phyloP scores from a whole-genome alignment of 2,888 invertebrate species.

The Marronus borbonicus region DNA sequence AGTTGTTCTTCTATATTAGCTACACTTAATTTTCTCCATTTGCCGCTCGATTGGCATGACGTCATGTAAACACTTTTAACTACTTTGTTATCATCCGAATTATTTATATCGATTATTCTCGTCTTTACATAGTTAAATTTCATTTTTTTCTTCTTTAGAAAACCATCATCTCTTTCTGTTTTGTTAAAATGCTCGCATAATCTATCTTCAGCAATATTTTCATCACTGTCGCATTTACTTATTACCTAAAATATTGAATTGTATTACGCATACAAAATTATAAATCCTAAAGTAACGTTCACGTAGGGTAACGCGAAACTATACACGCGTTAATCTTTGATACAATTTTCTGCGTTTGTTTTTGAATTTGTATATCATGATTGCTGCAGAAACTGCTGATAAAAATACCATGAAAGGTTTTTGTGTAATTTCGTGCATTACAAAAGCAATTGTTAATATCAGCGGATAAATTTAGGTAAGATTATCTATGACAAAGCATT shows the following conservation, averaged over 20 bases:
- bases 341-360: too few species aligned
- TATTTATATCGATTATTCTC: constrained; percentile 42
- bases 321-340: too few species aligned
- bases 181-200: constrained; percentile 36
- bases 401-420: too few species aligned
- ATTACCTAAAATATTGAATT: constrained; percentile 18
- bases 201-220: constrained; percentile 45
- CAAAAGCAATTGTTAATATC: too few species aligned
- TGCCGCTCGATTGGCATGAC: constrained; percentile 48
- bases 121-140: constrained; percentile 49
- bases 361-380: too few species aligned
- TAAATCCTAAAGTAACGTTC: background rate
- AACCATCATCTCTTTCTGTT: constrained; percentile 24
- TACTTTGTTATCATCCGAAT: constrained; percentile 24
- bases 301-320: too few species aligned
- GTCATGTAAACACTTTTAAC: constrained; percentile 55
- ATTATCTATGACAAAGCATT: too few species aligned
- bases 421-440: too few species aligned
- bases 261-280: background rate
- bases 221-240: constrained; percentile 35
- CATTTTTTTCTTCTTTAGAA: constrained; percentile 45
- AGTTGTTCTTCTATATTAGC: constrained; percentile 50
- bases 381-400: too few species aligned
- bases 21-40: constrained; percentile 43
- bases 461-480: too few species aligned